phyloP scores from a whole-genome alignment of 2,888 invertebrate genomes.

The Mimachlamys varia region DNA sequence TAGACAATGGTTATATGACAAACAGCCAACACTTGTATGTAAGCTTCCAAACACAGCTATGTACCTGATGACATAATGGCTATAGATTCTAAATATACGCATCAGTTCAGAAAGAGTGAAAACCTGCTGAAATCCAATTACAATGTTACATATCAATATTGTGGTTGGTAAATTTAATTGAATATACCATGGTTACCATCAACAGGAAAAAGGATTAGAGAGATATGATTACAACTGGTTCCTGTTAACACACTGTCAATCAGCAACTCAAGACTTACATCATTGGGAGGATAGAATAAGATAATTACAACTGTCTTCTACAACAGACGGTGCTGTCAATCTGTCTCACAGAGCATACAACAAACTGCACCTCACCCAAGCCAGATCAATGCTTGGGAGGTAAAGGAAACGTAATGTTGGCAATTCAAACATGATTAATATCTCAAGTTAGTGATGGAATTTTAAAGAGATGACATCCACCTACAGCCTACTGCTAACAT shows the following conservation, averaged over 20 bases:
- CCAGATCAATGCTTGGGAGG: not conserved
- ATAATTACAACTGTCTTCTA: too few species aligned
- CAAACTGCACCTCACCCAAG: too few species aligned
- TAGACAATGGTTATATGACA: too few species aligned
- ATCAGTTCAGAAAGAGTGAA: not conserved
- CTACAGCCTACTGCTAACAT: not conserved
- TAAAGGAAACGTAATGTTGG: not conserved
- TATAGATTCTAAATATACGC: not conserved
- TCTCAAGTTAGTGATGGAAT: not conserved
- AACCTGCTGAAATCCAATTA: not conserved
- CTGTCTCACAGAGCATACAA: too few species aligned
- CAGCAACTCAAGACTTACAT: not conserved
- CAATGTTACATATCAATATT: not conserved
- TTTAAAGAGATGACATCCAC: not conserved
- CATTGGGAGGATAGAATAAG: too few species aligned
- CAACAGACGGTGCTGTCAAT: too few species aligned
- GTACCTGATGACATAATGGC: not conserved
- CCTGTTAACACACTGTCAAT: not conserved
- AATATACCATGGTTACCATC: not conserved
- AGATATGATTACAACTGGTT: not conserved
- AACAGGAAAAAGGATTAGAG: not conserved
- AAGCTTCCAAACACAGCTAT: not conserved
- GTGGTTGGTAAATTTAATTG: not conserved
- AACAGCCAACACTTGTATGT: too few species aligned
- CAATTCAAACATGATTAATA: not conserved